Base-by-base conservation (phyloP, 2,113 vertebrate genomes). In the Dipodomys merriami region DNA sequence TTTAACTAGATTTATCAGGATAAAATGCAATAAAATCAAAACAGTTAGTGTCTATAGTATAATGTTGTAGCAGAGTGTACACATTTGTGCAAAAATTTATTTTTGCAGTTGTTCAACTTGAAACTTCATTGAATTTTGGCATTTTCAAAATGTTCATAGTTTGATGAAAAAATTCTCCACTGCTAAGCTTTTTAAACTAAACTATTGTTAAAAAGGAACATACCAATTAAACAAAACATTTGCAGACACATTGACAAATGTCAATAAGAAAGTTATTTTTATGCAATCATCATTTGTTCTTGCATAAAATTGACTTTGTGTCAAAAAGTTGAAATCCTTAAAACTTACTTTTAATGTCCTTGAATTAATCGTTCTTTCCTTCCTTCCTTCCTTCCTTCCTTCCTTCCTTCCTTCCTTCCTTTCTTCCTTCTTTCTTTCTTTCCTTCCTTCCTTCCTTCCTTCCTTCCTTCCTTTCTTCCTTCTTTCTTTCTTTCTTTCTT, bases 71-170 rank as follows among this genome's bases (percentile, higher is more conserved):
- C 2, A 6, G 4, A 74, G 7, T 2, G 9, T 5, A 1, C 5
- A 44, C 22, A 5, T 64, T 65, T 83, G 4, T 77, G 49, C 46
- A 46, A 88, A 81, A 19, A 68, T 46, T 44, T 72, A 74, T 39
- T 13, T 30, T 16, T 29, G 53, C 16, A n/a, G 13, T 29, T 49
- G 22, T 91, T 57, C 92, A 7, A 15, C 1, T 78, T 77, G 53
- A 67, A 39, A 67, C n/a, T 90, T 65, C n/a, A 69, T 57, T 16
- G 10, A 71, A 27, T 22, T 67, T 91, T 35, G 35, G 16, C 33
- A 86, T 81, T 95, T 92, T 84, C 29, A 91, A n/a, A 72, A 69
- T 53, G 3, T 84, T 86, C 49, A 79, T 22, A 79, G 10, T 65
- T 49, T 49, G 9, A 39, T 49, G 9, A 39, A n/a, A 85, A 64